Percentiles rank a stretch among this genome's conserved stretches.
These are phyloP conservation scores for Acleris laterana DNA, from an alignment of 2,888 invertebrate genomes.

Conservation along the genomic window DNA sequence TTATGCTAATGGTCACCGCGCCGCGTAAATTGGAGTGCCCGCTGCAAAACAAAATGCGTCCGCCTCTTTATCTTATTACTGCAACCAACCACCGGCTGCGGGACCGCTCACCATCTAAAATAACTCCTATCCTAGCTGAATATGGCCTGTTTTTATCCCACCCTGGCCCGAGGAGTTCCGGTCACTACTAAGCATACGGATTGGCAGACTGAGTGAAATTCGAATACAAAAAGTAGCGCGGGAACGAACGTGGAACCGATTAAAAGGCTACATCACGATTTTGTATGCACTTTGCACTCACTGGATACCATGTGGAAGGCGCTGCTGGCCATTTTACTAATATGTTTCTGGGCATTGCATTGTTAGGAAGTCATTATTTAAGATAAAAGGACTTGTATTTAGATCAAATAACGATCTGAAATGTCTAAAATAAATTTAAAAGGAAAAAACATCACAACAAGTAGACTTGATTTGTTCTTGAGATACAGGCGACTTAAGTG, in stretches of 20 bases:
- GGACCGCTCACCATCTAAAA: constrained; percentile 50
- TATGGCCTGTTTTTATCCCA: constrained; percentile 61
- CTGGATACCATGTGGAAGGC: constrained; percentile 70
- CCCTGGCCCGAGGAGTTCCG: constrained; percentile 49
- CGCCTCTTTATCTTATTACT: constrained; percentile 82
- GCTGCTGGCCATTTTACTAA: constrained; percentile 59
- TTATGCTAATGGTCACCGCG: constrained; percentile 81
- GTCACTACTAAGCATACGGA: constrained; percentile 67
- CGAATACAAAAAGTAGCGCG: constrained; percentile 82
- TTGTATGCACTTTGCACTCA: constrained; percentile 84
- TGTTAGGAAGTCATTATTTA: constrained; percentile 44
- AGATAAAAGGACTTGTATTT: neutral
- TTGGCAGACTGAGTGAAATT: constrained; percentile 75
- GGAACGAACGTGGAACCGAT: constrained; percentile 83
- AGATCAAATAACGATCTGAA: no score
- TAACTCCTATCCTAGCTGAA: constrained; percentile 56
- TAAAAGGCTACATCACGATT: constrained; percentile 84
- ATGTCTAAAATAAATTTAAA: no score
- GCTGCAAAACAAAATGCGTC: constrained; percentile 79
- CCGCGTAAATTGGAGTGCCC: constrained; percentile 82
- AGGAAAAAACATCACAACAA: no score
- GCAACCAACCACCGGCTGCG: constrained; percentile 56
- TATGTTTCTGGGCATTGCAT: constrained; percentile 65
- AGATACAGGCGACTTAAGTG: no score
- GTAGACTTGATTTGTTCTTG: no score